Evolutionary conservation across 2,888 invertebrate genomes (phyloP).

Genomic region (Rotaria macrura): DNA sequence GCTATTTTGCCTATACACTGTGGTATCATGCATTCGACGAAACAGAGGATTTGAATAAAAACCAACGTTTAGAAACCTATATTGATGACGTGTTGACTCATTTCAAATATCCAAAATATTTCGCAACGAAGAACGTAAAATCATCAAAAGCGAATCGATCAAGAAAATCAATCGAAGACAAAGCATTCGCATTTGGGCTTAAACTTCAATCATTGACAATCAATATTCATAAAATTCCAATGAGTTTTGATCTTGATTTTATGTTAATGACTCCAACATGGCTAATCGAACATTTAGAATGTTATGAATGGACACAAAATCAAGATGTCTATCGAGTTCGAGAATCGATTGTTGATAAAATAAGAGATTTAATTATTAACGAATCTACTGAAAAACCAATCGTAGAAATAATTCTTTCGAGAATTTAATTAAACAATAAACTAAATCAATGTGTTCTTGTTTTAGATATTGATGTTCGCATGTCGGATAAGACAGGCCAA

Average conservation of each 20-base stretch:
- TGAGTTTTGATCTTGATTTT: background rate
- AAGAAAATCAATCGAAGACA: background rate
- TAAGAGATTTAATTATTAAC: background rate
- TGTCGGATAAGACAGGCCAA: too few relatives aligned
- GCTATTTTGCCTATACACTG: constrained; percentile 1
- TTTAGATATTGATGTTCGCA: too few relatives aligned
- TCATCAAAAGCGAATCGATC: background rate
- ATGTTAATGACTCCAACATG: background rate
- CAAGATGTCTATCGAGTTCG: background rate
- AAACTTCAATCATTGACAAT: background rate
- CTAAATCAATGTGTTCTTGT: too few relatives aligned
- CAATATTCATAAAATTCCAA: background rate
- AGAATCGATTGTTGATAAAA: background rate
- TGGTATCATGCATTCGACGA: background rate
- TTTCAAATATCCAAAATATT: background rate
- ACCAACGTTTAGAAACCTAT: background rate
- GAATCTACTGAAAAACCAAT: background rate
- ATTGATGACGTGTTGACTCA: background rate
- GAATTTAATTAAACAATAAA: background rate
- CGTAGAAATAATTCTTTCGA: background rate
- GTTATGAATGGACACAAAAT: background rate
- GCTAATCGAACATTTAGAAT: background rate
- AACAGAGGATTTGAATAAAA: background rate
- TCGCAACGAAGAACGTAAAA: background rate
- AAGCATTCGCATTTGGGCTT: background rate